phyloP scores from a whole-genome alignment of 2,113 vertebrate species.

The Pogona vitticeps region DNA sequence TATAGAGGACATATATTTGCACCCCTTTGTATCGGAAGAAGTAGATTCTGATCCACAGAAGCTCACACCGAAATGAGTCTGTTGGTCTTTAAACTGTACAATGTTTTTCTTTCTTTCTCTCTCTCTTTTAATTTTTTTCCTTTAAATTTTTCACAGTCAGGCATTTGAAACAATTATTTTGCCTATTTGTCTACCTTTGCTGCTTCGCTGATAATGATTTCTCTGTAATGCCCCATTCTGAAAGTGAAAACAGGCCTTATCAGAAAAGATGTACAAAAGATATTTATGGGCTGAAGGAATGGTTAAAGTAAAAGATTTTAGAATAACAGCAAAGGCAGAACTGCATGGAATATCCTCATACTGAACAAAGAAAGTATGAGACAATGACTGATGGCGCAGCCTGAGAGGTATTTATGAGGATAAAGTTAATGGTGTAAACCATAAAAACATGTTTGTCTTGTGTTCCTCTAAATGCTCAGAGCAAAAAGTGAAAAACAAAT shows the following conservation, averaged over 20 bases:
- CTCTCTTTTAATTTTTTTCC: too few relatives aligned
- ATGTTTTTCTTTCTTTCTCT: too few relatives aligned
- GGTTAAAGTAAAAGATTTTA: conserved; percentile 33
- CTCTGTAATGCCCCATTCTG: conserved; percentile 5
- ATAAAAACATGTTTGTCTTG: conserved; percentile 22
- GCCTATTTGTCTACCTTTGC: neutral
- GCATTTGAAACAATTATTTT: too few relatives aligned
- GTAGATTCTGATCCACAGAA: too few relatives aligned
- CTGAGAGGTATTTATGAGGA: conserved; percentile 36
- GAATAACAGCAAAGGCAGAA: conserved; percentile 11
- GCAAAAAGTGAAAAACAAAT: conserved; percentile 25
- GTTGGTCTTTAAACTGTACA: too few relatives aligned
- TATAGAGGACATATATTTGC: too few relatives aligned
- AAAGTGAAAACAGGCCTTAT: conserved; percentile 35
- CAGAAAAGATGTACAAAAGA: conserved; percentile 25
- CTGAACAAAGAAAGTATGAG: conserved; percentile 35
- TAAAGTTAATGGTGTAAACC: conserved; percentile 47
- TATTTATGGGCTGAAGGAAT: conserved; percentile 24
- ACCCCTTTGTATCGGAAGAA: too few relatives aligned
- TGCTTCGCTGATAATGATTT: neutral
- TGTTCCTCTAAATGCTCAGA: conserved; percentile 30
- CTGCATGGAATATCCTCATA: conserved; percentile 5
- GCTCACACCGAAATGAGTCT: too few relatives aligned
- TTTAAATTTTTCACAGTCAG: too few relatives aligned
- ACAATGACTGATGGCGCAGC: conserved; percentile 19